Percentiles rank a stretch among this genome's conserved stretches.
These are phyloP conservation scores for Holotrichia oblita DNA, from an alignment of 1,140 invertebrate species.

Conservation along the genomic window DNA sequence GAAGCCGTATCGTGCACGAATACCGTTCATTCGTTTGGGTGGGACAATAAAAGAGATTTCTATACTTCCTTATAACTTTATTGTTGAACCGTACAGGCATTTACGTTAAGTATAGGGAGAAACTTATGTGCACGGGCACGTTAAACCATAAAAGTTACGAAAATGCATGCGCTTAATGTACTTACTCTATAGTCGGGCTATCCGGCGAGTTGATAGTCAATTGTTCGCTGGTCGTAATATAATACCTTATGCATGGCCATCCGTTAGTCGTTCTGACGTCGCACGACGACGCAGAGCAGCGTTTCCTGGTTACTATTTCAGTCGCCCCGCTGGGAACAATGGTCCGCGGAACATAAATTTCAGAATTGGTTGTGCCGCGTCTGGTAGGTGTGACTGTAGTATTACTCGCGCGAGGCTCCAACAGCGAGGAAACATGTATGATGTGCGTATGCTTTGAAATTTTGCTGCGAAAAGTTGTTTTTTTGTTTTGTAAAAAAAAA, in stretches of 20 bases:
- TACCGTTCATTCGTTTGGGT: neutral
- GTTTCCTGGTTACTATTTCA: slow-evolving; percentile 20
- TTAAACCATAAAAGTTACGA: slow-evolving; percentile 30
- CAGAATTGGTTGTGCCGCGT: slow-evolving; percentile 22
- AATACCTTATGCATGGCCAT: slow-evolving; percentile 28
- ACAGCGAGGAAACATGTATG: neutral
- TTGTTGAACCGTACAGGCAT: neutral
- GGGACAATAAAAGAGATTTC: slow-evolving; percentile 22
- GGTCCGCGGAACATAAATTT: slow-evolving; percentile 23
- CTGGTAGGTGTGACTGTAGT: slow-evolving; percentile 5
- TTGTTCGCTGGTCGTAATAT: slow-evolving; percentile 23
- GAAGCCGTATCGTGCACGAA: neutral
- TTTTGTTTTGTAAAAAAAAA: neutral
- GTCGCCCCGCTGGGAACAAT: slow-evolving; percentile 18
- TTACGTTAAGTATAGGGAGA: neutral
- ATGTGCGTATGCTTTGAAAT: neutral
- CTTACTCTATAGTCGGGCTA: neutral
- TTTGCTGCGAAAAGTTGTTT: neutral
- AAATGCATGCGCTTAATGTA: slow-evolving; percentile 29
- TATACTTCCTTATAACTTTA: slow-evolving; percentile 30
- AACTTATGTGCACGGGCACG: neutral
- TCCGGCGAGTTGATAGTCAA: slow-evolving; percentile 28
- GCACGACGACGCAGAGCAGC: neutral
- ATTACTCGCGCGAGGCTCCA: neutral
- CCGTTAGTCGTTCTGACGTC: slow-evolving; percentile 28